These are phyloP conservation scores for Mastomys coucha DNA, from an alignment of 2,113 vertebrate species.

Conservation along the genomic window DNA sequence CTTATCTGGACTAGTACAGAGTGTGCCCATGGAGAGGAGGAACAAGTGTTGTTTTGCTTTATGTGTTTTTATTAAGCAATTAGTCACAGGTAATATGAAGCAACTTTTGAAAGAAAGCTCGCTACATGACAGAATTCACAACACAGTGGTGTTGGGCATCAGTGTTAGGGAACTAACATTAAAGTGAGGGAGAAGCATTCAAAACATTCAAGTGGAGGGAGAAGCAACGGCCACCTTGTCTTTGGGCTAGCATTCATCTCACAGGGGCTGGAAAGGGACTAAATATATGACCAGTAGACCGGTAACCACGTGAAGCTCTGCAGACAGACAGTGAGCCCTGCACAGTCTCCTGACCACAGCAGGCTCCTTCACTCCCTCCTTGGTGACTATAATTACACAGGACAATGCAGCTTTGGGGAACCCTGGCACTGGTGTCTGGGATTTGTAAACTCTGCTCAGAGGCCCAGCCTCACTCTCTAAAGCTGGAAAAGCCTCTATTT, in stretches of 20 bases:
- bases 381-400: neutral
- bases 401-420: neutral
- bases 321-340: fast-evolving
- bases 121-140: neutral
- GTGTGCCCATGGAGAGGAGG: neutral
- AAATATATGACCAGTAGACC: neutral
- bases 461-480: neutral
- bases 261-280: neutral
- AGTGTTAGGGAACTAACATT: neutral
- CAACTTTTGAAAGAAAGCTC: neutral
- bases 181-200: too few relatives aligned
- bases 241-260: neutral
- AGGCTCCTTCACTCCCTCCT: neutral
- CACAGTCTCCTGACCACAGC: fast-evolving
- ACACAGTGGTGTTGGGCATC: neutral
- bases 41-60: neutral
- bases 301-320: neutral
- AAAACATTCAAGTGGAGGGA: neutral
- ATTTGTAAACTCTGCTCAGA: neutral
- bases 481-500: slow-evolving; percentile 56
- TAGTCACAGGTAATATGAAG: slow-evolving; percentile 67
- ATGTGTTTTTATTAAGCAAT: slow-evolving; percentile 58
- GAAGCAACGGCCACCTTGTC: neutral
- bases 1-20: neutral
- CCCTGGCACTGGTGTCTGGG: neutral